Evolutionary conservation across 23 tunicate genomes (phyloP), one percentile per base, ranked within the genome.

Genomic region (Aplidium turbinatum): DNA sequence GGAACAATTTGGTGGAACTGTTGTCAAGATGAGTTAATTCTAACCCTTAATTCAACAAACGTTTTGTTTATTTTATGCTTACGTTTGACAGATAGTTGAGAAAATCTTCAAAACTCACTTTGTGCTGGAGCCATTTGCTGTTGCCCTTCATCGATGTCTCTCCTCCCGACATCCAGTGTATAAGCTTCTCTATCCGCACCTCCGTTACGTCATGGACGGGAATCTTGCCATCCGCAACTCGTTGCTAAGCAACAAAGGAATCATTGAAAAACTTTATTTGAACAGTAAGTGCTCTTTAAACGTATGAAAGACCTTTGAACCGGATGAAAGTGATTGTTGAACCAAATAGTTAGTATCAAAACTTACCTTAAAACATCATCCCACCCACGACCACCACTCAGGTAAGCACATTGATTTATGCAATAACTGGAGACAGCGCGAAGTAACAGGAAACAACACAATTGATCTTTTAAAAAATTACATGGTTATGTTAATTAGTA

Each of bases 91-190:
- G 88, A 67, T 93, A 26, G 72, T 76, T 1, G 87, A 80, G 33
- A 77, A 89, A 28, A 18, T 93, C 34, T 68, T 93, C 56, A 54
- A 38, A 19, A 75, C 84, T 69, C 98, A 93, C 55, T 61, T 93
- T 25, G 81, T 85, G 21, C 64, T 87, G 58, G 98, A 93, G 38
- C 98, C 98, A 31, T 93, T 93, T 35, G 88, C 73, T 0, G 70
- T 93, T 31, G 93, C 84, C 18, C 33, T 75, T 38, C 32, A 57
- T 26, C 87, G 98, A 1, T 84, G 98, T 54, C 78, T 92, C 36
- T 85, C 93, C 2, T 55, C 72, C 11, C 62, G 76, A 16, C 98
- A 93, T 73, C 98, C 98, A 9, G 58, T 93, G 47, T 52, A 39
- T 16, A 76, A 77, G 34, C 62, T 93, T 23, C 71, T 93, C 3